These are phyloP conservation scores for Diorhabda carinulata DNA, from an alignment of 1,140 invertebrate species.

Conservation along the genomic window DNA sequence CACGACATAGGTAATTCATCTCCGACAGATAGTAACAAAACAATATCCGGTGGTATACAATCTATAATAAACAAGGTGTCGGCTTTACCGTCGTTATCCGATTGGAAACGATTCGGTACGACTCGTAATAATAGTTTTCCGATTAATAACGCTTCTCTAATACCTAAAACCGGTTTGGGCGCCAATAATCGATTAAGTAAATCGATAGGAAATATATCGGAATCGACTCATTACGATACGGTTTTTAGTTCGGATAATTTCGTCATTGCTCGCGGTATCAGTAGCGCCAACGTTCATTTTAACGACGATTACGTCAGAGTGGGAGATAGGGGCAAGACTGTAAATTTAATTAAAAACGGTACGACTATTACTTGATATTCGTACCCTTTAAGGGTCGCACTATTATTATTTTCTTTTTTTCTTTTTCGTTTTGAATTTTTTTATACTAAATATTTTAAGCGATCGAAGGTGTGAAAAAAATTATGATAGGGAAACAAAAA, in stretches of 20 bases:
- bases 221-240: constrained; percentile 46
- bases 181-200: constrained; percentile 41
- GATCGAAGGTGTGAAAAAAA: too few relatives aligned
- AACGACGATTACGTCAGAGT: constrained; percentile 18
- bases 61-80: constrained; percentile 40
- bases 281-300: constrained; percentile 30
- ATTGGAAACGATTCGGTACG: constrained; percentile 34
- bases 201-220: constrained; percentile 45
- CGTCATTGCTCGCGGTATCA: constrained; percentile 42
- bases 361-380: too few relatives aligned
- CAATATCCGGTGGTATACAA: constrained; percentile 35
- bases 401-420: too few relatives aligned
- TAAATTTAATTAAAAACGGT: background rate
- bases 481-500: too few relatives aligned
- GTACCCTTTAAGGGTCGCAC: too few relatives aligned
- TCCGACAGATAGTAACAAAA: constrained; percentile 36
- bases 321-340: constrained; percentile 7
- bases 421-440: too few relatives aligned
- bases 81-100: constrained; percentile 35
- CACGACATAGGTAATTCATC: constrained; percentile 57
- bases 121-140: constrained; percentile 45
- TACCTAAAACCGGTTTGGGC: constrained; percentile 32
- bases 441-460: too few relatives aligned
- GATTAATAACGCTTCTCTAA: constrained; percentile 36
- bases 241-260: constrained; percentile 47